These are phyloP conservation scores for Sardinella longiceps DNA, from an alignment of 2,797 vertebrate species.

Conservation along the genomic window DNA sequence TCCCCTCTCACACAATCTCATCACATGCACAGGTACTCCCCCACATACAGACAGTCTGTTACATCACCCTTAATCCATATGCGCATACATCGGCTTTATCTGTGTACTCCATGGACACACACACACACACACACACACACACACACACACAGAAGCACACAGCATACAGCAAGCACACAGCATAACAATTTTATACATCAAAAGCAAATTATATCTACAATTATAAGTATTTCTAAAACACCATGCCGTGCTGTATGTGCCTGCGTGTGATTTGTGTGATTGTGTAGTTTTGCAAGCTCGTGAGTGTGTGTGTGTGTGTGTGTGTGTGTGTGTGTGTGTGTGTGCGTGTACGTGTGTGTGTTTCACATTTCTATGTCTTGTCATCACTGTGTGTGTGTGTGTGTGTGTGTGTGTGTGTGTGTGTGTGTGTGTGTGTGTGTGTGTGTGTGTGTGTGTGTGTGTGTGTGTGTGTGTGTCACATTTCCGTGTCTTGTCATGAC, in stretches of 20 bases:
- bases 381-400: too few relatives aligned
- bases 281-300: too few relatives aligned
- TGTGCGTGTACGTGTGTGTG: neutral
- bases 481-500: neutral
- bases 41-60: constrained; percentile 49
- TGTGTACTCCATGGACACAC: constrained; percentile 32
- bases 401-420: neutral
- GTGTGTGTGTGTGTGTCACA: neutral
- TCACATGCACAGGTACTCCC: constrained; percentile 42
- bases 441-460: neutral
- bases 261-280: neutral
- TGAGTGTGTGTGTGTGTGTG: too few relatives aligned
- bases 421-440: neutral
- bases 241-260: neutral
- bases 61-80: constrained; percentile 55
- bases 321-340: constrained; percentile 5
- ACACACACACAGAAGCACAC: constrained; percentile 38
- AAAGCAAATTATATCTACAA: too few relatives aligned
- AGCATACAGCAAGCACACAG: neutral
- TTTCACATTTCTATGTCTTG: too few relatives aligned
- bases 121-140: constrained; percentile 32
- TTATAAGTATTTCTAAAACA: too few relatives aligned
- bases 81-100: constrained; percentile 40
- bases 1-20: neutral
- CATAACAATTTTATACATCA: neutral